Conservation (phyloP, 2,797 vertebrate species). For the Paguma larvata region DNA sequence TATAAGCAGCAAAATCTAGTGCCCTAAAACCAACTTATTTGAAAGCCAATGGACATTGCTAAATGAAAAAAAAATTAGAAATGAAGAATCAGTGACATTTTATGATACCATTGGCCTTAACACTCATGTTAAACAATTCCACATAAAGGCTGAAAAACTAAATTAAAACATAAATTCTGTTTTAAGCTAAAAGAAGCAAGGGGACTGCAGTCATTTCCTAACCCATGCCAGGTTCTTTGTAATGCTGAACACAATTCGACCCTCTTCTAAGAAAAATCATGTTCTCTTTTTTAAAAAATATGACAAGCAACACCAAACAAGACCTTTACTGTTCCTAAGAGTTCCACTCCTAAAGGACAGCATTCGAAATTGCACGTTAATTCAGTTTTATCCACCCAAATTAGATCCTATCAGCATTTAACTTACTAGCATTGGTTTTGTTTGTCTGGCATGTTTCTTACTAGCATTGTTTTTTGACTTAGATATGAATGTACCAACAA, state of each 20-base stretch:
- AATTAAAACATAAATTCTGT: constrained; percentile 81
- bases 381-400: background rate
- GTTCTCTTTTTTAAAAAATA: background rate
- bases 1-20: constrained; percentile 60
- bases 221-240: background rate
- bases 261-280: constrained; percentile 42
- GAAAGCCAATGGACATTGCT: constrained; percentile 72
- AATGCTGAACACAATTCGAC: constrained; percentile 52
- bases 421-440: background rate
- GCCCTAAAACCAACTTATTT: constrained; percentile 69
- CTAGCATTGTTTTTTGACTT: background rate
- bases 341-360: constrained; percentile 27
- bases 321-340: constrained; percentile 26
- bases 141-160: constrained; percentile 70
- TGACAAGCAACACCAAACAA: constrained; percentile 28
- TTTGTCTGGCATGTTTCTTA: background rate
- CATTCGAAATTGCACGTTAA: background rate
- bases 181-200: constrained; percentile 71
- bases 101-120: constrained; percentile 76
- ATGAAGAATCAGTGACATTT: constrained; percentile 77
- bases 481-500: background rate
- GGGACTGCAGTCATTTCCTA: constrained; percentile 34
- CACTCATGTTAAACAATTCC: constrained; percentile 76
- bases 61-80: constrained; percentile 76
- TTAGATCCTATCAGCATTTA: background rate